Evolutionary conservation across 2,113 vertebrate species (phyloP), one percentile per base, ranked within the genome.

Genomic region (Telmatochromis bifrenatus): DNA sequence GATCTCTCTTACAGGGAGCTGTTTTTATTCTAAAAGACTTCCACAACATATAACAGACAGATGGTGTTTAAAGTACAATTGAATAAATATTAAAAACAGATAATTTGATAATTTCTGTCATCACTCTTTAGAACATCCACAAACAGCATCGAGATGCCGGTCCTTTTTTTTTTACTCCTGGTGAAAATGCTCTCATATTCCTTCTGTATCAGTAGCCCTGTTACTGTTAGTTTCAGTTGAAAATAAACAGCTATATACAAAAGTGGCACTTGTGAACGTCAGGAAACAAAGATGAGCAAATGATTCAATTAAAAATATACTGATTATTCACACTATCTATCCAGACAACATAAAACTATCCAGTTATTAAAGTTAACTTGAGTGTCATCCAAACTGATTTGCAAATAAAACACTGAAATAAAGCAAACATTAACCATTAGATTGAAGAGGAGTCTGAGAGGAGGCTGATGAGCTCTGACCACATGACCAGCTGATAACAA

Each of bases 301-400:
- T 0, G 0, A 73, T 2, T 73, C 1, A 45, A 9, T 73, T 45
- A 0, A 0, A 70, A 73, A 45, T 45, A 73, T 10, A 2, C 13
- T 26, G 37, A 35, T 62, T 62, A 65, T 65, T n/a, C 60, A 65
- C 31, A n/a, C 4, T 2, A 65, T 65, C 17, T 21, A 45, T 17
- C 37, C 5, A 45, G 39, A 26, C 8, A 26, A 26, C 21, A 42
- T 73, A 73, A 45, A 73, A 15, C 68, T 1, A 45, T 2, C 21
- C 2, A 45, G 37, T 73, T 73, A 73, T 45, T 42, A 45, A 73
- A 23, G 13, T 45, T 0, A 73, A 73, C 21, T 45, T 73, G 2
- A 70, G 37, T 26, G 37, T 23, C 37, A 70, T 42, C 21, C 65
- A 26, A 7, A 73, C 37, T 45, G 37, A 73, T 73, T 73, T 73